A percentile compares a stretch with the other conserved stretches of the same genome.
Evolutionary conservation across 92 coral and sea anemone species (phyloP).

Genomic region (Pocillopora meandrina): DNA sequence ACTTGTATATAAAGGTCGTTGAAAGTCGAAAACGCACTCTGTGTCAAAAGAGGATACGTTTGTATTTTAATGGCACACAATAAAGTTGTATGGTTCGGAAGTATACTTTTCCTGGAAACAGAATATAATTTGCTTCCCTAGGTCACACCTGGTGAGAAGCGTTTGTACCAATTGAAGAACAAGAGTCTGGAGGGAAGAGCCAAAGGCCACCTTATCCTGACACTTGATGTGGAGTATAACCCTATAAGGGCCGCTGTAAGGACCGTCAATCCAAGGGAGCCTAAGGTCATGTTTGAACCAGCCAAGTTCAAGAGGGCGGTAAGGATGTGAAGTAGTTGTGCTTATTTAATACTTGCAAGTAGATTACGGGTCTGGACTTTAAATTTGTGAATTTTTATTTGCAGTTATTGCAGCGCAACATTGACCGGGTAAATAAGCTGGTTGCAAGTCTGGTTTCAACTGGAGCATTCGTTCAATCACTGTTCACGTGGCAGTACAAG

Average conservation of each 20-base stretch:
- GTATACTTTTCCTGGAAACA: not conserved
- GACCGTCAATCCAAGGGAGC: constrained; percentile 97
- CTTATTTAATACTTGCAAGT: not conserved
- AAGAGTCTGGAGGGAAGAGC: constrained; percentile 91
- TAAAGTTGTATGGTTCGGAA: too few species aligned
- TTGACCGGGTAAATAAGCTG: constrained; percentile 94
- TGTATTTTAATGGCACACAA: too few species aligned
- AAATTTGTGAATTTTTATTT: not conserved
- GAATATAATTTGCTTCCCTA: constrained; percentile 17
- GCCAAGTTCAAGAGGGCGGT: constrained; percentile 98
- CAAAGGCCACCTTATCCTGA: constrained; percentile 94
- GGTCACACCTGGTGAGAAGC: constrained; percentile 91
- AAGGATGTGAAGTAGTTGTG: constrained; percentile 13
- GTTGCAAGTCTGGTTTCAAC: constrained; percentile 95
- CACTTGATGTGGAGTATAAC: constrained; percentile 88
- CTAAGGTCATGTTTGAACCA: constrained; percentile 78
- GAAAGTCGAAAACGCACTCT: too few species aligned
- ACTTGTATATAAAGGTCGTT: too few species aligned
- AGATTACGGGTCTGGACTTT: too few species aligned
- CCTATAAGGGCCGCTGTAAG: constrained; percentile 94
- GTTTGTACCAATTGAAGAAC: constrained; percentile 96
- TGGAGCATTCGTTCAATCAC: constrained; percentile 91
- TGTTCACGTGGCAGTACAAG: constrained; percentile 99
- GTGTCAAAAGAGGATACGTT: too few species aligned
- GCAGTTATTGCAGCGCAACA: constrained; percentile 94